These are phyloP conservation scores for Mobula birostris DNA, from an alignment of 2,113 vertebrate species.

Conservation along the genomic window DNA sequence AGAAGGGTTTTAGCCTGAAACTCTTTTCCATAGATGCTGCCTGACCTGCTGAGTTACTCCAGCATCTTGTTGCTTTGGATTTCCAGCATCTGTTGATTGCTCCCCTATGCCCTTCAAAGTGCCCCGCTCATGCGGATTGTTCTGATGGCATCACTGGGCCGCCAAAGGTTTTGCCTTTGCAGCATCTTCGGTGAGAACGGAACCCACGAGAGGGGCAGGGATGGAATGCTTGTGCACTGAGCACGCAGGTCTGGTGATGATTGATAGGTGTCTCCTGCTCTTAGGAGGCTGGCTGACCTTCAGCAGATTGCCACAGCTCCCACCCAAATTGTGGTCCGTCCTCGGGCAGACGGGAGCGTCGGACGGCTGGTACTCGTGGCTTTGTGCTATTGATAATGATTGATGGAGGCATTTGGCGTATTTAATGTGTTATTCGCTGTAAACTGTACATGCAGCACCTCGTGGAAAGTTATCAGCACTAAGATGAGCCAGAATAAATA, in stretches of 20 bases:
- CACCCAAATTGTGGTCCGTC: too few species aligned
- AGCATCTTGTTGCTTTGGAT: too few species aligned
- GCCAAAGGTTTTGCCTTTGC: too few species aligned
- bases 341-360: too few species aligned
- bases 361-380: background rate
- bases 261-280: background rate
- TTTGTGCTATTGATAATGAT: background rate
- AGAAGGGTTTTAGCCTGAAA: too few species aligned
- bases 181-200: background rate
- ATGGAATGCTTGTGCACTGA: background rate
- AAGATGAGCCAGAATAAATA: background rate
- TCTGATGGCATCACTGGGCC: background rate
- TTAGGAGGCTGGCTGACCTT: background rate
- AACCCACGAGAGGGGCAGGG: background rate
- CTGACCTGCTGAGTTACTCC: background rate
- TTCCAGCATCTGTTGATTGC: background rate
- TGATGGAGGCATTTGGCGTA: background rate
- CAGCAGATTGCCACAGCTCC: background rate
- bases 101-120: background rate
- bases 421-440: background rate
- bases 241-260: background rate
- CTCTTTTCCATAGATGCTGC: too few species aligned
- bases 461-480: background rate
- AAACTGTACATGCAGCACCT: background rate
- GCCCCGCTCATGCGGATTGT: background rate